Base-by-base conservation (phyloP, 2,797 vertebrate genomes). In the Scyliorhinus canicula region DNA sequence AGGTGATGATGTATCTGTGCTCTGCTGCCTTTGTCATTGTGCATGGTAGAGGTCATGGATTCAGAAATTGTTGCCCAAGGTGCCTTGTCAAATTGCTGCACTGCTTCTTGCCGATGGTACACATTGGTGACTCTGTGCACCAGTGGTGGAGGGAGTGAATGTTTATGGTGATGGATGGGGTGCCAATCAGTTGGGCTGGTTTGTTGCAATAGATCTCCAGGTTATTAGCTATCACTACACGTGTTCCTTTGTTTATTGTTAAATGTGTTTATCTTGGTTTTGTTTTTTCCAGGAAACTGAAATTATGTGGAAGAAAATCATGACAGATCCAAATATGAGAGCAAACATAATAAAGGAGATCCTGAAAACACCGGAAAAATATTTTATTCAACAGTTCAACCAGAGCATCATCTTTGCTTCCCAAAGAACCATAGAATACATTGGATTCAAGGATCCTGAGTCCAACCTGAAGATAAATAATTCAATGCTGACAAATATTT, bases 381-480 rank as follows among this genome's bases (percentile, higher is more conserved):
- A 95, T 60, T 60, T 97, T 95, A 96, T 96, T 35, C 95, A 96
- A 0, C 96, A 97, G 8, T 97, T 97, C 95, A 96, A 95, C 1
- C 96, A 97, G 94, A 97, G 97, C 95, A 95, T 98, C 95, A 95
- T 95, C 3, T 93, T 95, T 0, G 97, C 97, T 12, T 96, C 97
- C 0, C 82, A 96, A 71, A 96, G 96, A 95, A 97, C 97, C 74
- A 96, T 96, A 93, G 97, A 98, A 95, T 97, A 96, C 96, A 96
- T 98, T 44, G 95, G 95, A 52, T 98, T 98, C 96, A 96, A 96
- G 31, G 97, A 98, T 90, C 97, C 97, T 0, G 97, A 98, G 95
- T 95, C 96, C 94, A 97, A 97, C 95, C 97, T 98, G 96, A 95
- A 88, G 31, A 96, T 97, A 0, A 97, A 95, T 79, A 90, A 95